phyloP scores from a whole-genome alignment of 2,797 vertebrate genomes.

The Leuciscus waleckii region DNA sequence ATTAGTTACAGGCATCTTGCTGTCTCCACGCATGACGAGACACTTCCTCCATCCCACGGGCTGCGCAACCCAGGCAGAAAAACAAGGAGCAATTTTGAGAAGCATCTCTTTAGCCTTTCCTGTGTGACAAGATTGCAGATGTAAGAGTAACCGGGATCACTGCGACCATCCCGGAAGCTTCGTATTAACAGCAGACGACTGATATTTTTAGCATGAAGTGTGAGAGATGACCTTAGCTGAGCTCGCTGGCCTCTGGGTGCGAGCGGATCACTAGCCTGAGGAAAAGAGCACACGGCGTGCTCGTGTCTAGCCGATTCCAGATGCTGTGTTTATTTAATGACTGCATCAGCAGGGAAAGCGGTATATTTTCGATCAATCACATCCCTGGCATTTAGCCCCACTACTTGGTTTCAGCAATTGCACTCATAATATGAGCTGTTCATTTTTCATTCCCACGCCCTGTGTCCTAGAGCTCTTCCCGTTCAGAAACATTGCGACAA shows the following conservation, averaged over 20 bases:
- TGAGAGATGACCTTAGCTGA: slow-evolving; percentile 43
- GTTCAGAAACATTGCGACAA: neutral
- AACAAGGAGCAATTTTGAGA: slow-evolving; percentile 52
- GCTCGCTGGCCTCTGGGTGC: slow-evolving; percentile 60
- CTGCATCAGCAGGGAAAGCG: slow-evolving; percentile 48
- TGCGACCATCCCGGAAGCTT: neutral
- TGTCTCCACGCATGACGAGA: slow-evolving; percentile 73
- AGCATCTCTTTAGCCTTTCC: slow-evolving; percentile 44
- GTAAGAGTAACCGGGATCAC: slow-evolving; percentile 32
- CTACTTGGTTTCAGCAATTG: slow-evolving; percentile 44
- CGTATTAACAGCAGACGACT: neutral
- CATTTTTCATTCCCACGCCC: slow-evolving; percentile 43
- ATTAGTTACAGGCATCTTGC: slow-evolving; percentile 78
- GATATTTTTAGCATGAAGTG: slow-evolving; percentile 45
- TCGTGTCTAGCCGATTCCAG: slow-evolving; percentile 58
- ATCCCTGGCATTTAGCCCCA: slow-evolving; percentile 43
- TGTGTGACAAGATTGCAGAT: slow-evolving; percentile 20
- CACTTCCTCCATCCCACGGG: slow-evolving; percentile 63
- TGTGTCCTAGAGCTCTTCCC: slow-evolving; percentile 28
- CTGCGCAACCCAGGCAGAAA: slow-evolving; percentile 56
- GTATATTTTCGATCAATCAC: slow-evolving; percentile 46
- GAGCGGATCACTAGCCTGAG: slow-evolving; percentile 61
- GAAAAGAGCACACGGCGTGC: slow-evolving; percentile 26
- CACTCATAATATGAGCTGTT: slow-evolving; percentile 40
- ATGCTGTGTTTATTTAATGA: slow-evolving; percentile 70